Conservation (phyloP, 2,113 vertebrate genomes). For the Speoplatyrhinus poulsoni region DNA sequence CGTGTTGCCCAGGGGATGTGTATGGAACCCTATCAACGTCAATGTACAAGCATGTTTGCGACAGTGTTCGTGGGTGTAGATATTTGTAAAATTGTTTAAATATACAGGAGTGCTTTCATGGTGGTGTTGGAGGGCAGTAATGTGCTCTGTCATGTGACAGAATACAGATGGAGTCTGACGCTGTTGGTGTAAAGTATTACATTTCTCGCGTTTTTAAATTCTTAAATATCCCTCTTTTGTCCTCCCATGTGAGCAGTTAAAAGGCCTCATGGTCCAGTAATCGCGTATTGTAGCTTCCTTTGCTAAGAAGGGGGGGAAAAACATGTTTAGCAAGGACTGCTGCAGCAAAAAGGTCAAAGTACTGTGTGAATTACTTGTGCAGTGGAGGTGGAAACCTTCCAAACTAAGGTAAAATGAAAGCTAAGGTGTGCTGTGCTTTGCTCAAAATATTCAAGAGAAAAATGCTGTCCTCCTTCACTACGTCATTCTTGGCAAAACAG, state of each 20-base stretch:
- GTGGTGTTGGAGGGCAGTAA: neutral
- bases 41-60: no score
- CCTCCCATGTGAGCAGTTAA: slow-evolving; percentile 1
- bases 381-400: slow-evolving; percentile 8
- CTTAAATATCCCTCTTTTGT: slow-evolving; percentile 27
- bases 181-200: slow-evolving; percentile 7
- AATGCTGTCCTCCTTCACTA: neutral
- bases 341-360: slow-evolving; percentile 33
- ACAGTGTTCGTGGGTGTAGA: no score
- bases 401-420: slow-evolving; percentile 4
- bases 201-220: slow-evolving; percentile 33
- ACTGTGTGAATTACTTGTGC: slow-evolving; percentile 13
- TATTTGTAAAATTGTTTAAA: neutral
- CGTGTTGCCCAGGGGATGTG: neutral
- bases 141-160: neutral
- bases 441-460: neutral
- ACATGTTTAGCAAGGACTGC: slow-evolving; percentile 38
- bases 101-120: neutral
- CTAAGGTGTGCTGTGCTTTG: neutral
- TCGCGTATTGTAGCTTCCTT: neutral
- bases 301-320: slow-evolving; percentile 27
- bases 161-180: neutral
- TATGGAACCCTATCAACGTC: no score
- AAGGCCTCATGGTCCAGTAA: slow-evolving; percentile 18
- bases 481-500: neutral